phyloP scores from a whole-genome alignment of 2,113 vertebrate species.

The Pogonocichla stellata region DNA sequence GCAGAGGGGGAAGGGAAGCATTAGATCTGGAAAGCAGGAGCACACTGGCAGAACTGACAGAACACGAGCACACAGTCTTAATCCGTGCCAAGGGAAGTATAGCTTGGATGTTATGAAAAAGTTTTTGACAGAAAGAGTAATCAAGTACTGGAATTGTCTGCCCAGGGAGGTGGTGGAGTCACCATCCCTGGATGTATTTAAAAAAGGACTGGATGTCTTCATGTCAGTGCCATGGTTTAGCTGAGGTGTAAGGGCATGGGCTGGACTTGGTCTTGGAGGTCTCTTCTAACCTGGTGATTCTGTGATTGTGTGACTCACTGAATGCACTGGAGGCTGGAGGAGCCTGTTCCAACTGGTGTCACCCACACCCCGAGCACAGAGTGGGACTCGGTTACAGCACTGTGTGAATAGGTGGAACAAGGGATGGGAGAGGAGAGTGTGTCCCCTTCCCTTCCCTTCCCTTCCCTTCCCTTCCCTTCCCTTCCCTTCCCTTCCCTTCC shows the following conservation, averaged over 20 bases:
- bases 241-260: background rate
- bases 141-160: background rate
- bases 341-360: background rate
- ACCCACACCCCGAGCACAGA: background rate
- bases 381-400: fast-evolving
- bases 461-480: too few relatives aligned
- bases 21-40: background rate
- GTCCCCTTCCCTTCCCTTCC: background rate
- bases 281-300: background rate
- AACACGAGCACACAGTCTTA: background rate
- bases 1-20: background rate
- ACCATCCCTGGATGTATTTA: background rate
- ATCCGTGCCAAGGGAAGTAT: background rate
- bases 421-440: background rate
- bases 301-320: background rate
- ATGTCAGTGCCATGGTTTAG: too few relatives aligned
- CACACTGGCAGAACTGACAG: background rate
- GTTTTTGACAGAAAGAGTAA: background rate
- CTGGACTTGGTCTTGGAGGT: background rate
- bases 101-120: background rate
- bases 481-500: too few relatives aligned
- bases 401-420: background rate
- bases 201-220: background rate
- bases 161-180: background rate
- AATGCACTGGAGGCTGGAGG: background rate